Evolutionary conservation across 1,140 invertebrate genomes (phyloP).

Genomic region (Saccostrea echinata): DNA sequence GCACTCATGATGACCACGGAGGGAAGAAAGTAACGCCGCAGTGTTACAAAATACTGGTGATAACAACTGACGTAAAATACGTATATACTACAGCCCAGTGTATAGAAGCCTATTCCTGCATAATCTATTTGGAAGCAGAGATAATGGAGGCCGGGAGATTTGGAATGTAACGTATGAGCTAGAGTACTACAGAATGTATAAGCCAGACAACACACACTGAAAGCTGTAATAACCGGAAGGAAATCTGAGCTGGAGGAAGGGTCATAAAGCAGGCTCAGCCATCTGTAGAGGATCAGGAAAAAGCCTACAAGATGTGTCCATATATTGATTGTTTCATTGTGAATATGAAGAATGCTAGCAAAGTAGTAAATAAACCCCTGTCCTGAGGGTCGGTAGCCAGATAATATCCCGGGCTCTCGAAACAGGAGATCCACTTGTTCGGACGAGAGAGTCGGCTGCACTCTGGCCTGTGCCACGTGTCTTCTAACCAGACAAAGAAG

Average conservation of each 20-base stretch:
- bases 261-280: constrained; percentile 12
- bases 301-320: constrained; percentile 72
- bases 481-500: neutral
- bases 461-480: neutral
- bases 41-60: neutral
- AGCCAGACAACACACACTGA: constrained; percentile 56
- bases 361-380: constrained; percentile 67
- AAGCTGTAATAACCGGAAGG: constrained; percentile 52
- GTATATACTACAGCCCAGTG: constrained; percentile 57
- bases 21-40: constrained; percentile 45
- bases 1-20: constrained; percentile 48
- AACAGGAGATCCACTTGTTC: constrained; percentile 45
- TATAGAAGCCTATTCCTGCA: constrained; percentile 63
- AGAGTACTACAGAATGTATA: constrained; percentile 62
- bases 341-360: constrained; percentile 68
- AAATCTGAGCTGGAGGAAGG: neutral
- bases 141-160: constrained; percentile 65
- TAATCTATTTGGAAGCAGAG: constrained; percentile 66
- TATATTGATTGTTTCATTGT: constrained; percentile 75
- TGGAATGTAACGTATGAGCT: constrained; percentile 69
- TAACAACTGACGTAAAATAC: constrained; percentile 50
- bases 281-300: constrained; percentile 51
- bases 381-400: constrained; percentile 64
- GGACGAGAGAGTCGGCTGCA: neutral
- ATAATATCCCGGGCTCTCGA: constrained; percentile 66